phyloP scores from a whole-genome alignment of 2,888 invertebrate species.

The Agrochola lota region DNA sequence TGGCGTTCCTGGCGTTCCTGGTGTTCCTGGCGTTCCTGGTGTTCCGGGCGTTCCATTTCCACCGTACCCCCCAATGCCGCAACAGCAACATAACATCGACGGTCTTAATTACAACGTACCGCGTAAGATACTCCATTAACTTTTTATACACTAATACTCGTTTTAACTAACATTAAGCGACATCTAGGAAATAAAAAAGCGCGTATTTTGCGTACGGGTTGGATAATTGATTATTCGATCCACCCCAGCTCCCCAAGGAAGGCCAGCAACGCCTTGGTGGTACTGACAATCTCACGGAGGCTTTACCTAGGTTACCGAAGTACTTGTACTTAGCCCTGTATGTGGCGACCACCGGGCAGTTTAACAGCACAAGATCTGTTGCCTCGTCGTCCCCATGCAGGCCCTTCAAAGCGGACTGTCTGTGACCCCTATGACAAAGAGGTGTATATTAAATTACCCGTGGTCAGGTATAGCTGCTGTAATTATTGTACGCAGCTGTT shows the following conservation, averaged over 20 bases:
- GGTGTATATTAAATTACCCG: no score
- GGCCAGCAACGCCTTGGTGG: neutral
- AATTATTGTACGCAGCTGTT: no score
- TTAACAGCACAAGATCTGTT: neutral
- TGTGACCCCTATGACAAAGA: no score
- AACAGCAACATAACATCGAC: neutral
- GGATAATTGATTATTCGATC: neutral
- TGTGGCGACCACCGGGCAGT: neutral
- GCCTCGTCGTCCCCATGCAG: neutral
- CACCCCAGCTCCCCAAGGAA: neutral
- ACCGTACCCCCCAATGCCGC: neutral
- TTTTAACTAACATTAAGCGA: neutral
- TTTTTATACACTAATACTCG: neutral
- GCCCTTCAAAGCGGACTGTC: no score
- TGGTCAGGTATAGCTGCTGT: no score
- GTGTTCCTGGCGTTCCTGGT: neutral
- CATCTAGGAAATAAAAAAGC: no score
- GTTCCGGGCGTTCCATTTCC: neutral
- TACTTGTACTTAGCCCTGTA: neutral
- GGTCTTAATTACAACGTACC: slow-evolving; percentile 15
- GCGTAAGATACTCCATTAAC: slow-evolving; percentile 12
- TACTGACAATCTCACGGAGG: neutral
- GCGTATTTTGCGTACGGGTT: no score
- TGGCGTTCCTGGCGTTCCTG: neutral
- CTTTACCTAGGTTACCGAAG: neutral